A percentile compares a stretch with the other conserved stretches of the same genome.
Conservation (phyloP, 2,888 invertebrate genomes). For the Lordiphosa fenestrarum region DNA sequence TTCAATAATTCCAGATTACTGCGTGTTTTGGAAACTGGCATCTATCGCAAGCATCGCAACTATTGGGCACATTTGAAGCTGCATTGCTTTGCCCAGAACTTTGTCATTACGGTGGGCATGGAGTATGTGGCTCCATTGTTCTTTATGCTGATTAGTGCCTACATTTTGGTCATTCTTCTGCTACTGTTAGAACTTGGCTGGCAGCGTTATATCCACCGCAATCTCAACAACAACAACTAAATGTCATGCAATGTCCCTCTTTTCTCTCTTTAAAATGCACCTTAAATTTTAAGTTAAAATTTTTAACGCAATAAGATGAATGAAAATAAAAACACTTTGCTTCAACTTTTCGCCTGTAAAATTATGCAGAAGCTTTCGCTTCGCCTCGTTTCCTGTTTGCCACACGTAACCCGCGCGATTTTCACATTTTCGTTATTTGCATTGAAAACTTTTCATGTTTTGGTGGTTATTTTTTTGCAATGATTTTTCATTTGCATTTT, state of each 20-base stretch:
- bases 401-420: constrained; percentile 25
- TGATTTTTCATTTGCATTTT: constrained; percentile 62
- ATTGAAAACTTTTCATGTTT: constrained; percentile 63
- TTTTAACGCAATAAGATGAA: constrained; percentile 30
- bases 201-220: constrained; percentile 41
- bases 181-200: constrained; percentile 65
- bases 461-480: constrained; percentile 40
- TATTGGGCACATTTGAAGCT: constrained; percentile 71
- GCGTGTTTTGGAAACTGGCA: constrained; percentile 74
- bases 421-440: constrained; percentile 67
- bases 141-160: constrained; percentile 65
- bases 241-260: background rate
- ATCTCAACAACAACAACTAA: constrained; percentile 3
- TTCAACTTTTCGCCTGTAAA: constrained; percentile 57
- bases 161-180: constrained; percentile 56
- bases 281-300: too few species aligned
- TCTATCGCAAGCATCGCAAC: constrained; percentile 67
- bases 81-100: constrained; percentile 68
- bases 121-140: constrained; percentile 78
- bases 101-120: constrained; percentile 75
- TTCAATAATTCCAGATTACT: constrained; percentile 43
- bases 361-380: constrained; percentile 50
- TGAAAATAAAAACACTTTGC: constrained; percentile 51
- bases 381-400: constrained; percentile 41
- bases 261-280: constrained; percentile 23